A percentile compares a stretch with the other conserved stretches of the same genome.
phyloP scores from a whole-genome alignment of 1,140 invertebrate genomes.

The Mya arenaria region DNA sequence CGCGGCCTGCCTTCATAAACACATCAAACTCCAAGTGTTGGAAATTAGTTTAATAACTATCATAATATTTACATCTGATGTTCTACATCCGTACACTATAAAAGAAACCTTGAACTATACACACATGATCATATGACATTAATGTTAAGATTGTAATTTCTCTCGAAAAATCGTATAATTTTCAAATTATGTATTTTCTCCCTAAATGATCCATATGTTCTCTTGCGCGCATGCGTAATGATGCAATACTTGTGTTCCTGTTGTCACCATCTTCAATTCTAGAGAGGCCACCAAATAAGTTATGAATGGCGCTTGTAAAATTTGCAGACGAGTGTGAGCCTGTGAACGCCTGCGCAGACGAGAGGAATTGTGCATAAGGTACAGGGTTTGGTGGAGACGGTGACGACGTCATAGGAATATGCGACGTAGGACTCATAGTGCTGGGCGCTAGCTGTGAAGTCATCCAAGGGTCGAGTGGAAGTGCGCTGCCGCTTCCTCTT shows the following conservation, averaged over 20 bases:
- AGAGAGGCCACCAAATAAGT: slow-evolving; percentile 57
- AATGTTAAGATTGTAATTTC: no score
- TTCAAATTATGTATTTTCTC: slow-evolving; percentile 88
- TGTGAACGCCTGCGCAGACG: slow-evolving; percentile 59
- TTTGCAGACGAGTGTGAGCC: slow-evolving; percentile 26
- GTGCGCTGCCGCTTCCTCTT: slow-evolving; percentile 71
- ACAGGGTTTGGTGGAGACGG: slow-evolving; percentile 65
- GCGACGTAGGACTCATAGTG: slow-evolving; percentile 68
- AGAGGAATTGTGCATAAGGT: slow-evolving; percentile 62
- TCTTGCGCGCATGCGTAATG: slow-evolving; percentile 94
- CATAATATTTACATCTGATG: no score
- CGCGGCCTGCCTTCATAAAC: no score
- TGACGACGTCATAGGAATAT: slow-evolving; percentile 63
- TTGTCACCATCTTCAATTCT: slow-evolving; percentile 84
- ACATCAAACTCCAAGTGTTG: no score
- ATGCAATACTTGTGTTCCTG: slow-evolving; percentile 92
- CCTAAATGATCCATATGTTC: slow-evolving; percentile 95
- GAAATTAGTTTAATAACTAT: no score
- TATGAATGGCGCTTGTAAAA: slow-evolving; percentile 52
- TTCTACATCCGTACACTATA: no score
- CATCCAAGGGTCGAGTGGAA: slow-evolving; percentile 95
- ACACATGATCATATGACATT: no score
- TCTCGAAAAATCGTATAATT: no score
- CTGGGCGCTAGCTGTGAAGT: slow-evolving; percentile 86
- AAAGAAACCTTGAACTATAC: no score